A percentile compares a stretch with the other conserved stretches of the same genome.
Evolutionary conservation across 1,140 invertebrate species (phyloP).

Genomic region (Ceratina australensis): DNA sequence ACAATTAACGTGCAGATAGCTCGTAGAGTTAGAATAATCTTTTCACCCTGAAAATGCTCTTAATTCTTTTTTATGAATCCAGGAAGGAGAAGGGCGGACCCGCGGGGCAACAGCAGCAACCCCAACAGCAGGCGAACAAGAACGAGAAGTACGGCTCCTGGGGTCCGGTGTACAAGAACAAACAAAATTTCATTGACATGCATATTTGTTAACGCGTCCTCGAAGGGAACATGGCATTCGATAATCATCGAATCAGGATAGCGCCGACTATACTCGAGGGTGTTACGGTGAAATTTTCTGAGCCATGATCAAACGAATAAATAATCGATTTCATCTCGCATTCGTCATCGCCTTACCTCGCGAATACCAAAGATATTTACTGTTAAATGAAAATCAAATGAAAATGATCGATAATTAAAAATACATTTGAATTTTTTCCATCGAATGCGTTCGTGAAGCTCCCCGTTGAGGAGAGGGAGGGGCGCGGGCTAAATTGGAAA

Average conservation of each 20-base stretch:
- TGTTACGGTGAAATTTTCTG: background rate
- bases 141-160: slow-evolving; percentile 83
- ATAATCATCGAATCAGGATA: background rate
- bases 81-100: slow-evolving; percentile 77
- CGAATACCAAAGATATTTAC: background rate
- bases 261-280: background rate
- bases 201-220: slow-evolving; percentile 81
- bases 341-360: background rate
- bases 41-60: too few species aligned
- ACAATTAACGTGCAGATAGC: too few species aligned
- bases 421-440: background rate
- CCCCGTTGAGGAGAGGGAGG: background rate
- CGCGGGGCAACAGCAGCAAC: slow-evolving; percentile 55
- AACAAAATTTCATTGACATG: slow-evolving; percentile 85
- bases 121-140: slow-evolving; percentile 66
- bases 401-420: background rate
- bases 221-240: background rate
- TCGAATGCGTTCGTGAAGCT: background rate
- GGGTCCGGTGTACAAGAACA: slow-evolving; percentile 87
- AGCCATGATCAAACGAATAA: background rate
- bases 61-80: slow-evolving; percentile 28
- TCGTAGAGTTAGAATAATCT: too few species aligned
- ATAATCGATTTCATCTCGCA: background rate
- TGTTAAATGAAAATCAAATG: too few species aligned
- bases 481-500: slow-evolving; percentile 11